Conservation (phyloP, 2,888 invertebrate species). For the Ennomos fuscantarius region DNA sequence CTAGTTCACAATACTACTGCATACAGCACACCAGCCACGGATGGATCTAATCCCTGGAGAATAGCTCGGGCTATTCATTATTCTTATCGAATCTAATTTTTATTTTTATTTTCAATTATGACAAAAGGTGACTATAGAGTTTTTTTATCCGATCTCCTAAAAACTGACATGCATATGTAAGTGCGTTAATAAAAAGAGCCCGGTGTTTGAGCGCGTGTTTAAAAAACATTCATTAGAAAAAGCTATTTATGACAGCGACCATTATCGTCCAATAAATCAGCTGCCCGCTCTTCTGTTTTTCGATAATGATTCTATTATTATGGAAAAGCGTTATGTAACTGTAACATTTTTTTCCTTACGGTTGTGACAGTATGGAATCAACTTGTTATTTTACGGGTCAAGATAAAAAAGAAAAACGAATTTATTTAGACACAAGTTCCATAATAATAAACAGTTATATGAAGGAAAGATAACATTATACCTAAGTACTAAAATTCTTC, state of each 20-base stretch:
- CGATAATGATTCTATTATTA: conserved; percentile 86
- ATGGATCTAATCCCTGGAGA: conserved; percentile 3
- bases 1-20: not conserved
- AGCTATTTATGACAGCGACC: conserved; percentile 84
- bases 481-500: no score
- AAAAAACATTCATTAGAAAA: conserved; percentile 80
- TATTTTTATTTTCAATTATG: conserved; percentile 52
- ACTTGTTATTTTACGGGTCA: not conserved
- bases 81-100: conserved; percentile 34
- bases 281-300: conserved; percentile 85
- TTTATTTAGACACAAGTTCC: no score
- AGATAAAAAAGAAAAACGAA: not conserved
- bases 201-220: conserved; percentile 66
- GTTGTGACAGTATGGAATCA: conserved; percentile 54
- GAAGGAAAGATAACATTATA: no score
- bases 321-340: conserved; percentile 85
- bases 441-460: no score
- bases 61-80: conserved; percentile 16
- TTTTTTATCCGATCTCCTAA: conserved; percentile 48
- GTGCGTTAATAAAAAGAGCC: conserved; percentile 74
- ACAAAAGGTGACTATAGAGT: conserved; percentile 59
- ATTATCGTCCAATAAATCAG: conserved; percentile 85
- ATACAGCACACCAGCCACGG: conserved; percentile 11
- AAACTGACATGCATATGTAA: conserved; percentile 69
- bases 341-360: conserved; percentile 74